phyloP scores from a whole-genome alignment of 1,140 invertebrate species.

The Apolygus lucorum region DNA sequence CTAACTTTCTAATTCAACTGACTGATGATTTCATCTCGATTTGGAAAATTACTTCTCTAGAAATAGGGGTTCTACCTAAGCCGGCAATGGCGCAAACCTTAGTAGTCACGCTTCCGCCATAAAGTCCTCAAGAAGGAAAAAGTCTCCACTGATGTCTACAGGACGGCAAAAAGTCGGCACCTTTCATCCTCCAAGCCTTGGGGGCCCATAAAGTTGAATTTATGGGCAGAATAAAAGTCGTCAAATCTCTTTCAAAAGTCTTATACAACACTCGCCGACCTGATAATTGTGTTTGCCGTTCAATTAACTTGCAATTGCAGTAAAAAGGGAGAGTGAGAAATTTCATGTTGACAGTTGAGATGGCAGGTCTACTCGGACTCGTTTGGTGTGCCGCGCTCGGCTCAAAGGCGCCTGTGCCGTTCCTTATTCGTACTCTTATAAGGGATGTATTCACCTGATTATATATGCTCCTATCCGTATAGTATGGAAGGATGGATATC shows the following conservation, averaged over 20 bases:
- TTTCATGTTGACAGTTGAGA: conserved; percentile 3
- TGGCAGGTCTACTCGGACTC: neutral
- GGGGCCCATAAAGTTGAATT: neutral
- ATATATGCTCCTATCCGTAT: no score
- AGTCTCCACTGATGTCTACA: conserved; percentile 3
- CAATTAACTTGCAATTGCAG: conserved; percentile 6
- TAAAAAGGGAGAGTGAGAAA: conserved; percentile 13
- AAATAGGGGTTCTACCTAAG: neutral
- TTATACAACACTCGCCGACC: neutral
- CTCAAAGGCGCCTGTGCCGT: neutral
- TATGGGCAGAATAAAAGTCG: conserved; percentile 8
- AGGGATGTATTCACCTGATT: no score
- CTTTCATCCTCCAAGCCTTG: neutral
- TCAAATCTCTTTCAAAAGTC: conserved; percentile 5
- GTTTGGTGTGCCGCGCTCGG: no score
- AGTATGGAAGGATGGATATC: no score
- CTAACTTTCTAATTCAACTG: no score
- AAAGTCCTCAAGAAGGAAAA: conserved; percentile 12
- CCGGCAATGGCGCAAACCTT: neutral
- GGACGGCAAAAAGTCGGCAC: conserved; percentile 8
- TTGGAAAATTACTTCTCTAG: no score
- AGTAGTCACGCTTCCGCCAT: conserved; percentile 12
- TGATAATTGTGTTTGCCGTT: conserved; percentile 16
- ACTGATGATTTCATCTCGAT: no score
- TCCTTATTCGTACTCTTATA: no score